Conservation (phyloP, 1,140 invertebrate genomes). For the Aphelinus certus region DNA sequence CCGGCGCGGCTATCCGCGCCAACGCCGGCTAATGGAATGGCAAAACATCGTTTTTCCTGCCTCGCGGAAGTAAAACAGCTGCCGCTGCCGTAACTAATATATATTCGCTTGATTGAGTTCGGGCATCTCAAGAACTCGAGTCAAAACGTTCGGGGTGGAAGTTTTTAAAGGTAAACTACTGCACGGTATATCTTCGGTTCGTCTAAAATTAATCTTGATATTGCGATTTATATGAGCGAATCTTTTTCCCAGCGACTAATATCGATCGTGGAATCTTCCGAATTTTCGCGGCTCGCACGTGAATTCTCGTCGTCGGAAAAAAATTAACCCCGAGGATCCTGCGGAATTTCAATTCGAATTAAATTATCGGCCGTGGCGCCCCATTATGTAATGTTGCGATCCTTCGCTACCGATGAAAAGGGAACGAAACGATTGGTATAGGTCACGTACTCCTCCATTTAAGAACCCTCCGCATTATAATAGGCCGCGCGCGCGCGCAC, state of each 20-base stretch:
- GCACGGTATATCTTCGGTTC: too few species aligned
- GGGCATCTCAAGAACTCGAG: too few species aligned
- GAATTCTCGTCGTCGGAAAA: too few species aligned
- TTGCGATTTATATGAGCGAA: too few species aligned
- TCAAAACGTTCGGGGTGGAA: too few species aligned
- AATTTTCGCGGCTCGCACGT: too few species aligned
- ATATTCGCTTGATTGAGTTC: too few species aligned
- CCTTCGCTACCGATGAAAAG: conserved; percentile 16
- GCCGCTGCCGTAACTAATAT: neutral
- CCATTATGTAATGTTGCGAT: neutral
- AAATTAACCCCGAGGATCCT: too few species aligned
- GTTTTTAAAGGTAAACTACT: too few species aligned
- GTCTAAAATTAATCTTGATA: too few species aligned
- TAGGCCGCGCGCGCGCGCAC: neutral
- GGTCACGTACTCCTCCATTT: neutral
- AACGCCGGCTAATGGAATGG: neutral
- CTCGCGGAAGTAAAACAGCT: conserved; percentile 16
- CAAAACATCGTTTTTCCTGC: conserved; percentile 7
- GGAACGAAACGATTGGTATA: neutral
- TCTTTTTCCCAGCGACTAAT: too few species aligned
- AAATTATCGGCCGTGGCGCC: conserved; percentile 8
- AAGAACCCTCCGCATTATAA: conserved; percentile 2
- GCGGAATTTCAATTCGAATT: neutral
- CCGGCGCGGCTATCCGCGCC: neutral
- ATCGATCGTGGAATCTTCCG: too few species aligned